Conservation (phyloP, 2,888 invertebrate species). For the Pyrrhopygopsis socrates region DNA sequence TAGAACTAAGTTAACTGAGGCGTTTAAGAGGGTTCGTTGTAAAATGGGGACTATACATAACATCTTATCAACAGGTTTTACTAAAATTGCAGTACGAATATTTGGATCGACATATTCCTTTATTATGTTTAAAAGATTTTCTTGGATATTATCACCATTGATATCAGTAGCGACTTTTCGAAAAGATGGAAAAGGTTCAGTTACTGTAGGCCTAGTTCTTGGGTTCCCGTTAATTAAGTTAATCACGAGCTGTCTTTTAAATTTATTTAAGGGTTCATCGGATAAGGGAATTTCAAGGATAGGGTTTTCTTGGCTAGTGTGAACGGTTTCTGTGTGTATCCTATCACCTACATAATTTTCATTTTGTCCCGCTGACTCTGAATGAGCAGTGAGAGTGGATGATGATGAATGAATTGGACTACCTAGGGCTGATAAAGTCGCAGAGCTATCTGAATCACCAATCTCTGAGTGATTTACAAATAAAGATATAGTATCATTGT, state of each 20-base stretch:
- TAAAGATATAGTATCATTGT: constrained; percentile 47
- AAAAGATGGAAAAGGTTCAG: constrained; percentile 82
- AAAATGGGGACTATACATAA: constrained; percentile 76
- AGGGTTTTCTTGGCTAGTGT: constrained; percentile 76
- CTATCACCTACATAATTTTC: constrained; percentile 11
- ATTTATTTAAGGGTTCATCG: constrained; percentile 79
- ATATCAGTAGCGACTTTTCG: constrained; percentile 68
- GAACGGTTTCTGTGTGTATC: constrained; percentile 64
- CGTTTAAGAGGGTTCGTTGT: constrained; percentile 78
- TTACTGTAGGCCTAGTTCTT: constrained; percentile 63
- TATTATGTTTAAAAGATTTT: constrained; percentile 77
- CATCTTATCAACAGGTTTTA: constrained; percentile 71
- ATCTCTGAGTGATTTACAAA: not conserved
- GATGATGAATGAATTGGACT: not conserved
- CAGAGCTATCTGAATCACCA: constrained; percentile 4
- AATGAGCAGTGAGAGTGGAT: too few species aligned
- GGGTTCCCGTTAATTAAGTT: constrained; percentile 72
- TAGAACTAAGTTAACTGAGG: constrained; percentile 79
- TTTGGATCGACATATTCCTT: constrained; percentile 84
- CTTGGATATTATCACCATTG: constrained; percentile 73
- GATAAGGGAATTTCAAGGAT: constrained; percentile 79
- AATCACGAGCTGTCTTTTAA: constrained; percentile 63
- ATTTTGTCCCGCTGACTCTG: too few species aligned
- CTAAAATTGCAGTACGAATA: constrained; percentile 78
- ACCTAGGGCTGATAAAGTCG: constrained; percentile 5